Percentiles rank a stretch among this genome's conserved stretches.
These are phyloP conservation scores for Onchidella celtica DNA, from an alignment of 2,888 invertebrate species.

Conservation along the genomic window DNA sequence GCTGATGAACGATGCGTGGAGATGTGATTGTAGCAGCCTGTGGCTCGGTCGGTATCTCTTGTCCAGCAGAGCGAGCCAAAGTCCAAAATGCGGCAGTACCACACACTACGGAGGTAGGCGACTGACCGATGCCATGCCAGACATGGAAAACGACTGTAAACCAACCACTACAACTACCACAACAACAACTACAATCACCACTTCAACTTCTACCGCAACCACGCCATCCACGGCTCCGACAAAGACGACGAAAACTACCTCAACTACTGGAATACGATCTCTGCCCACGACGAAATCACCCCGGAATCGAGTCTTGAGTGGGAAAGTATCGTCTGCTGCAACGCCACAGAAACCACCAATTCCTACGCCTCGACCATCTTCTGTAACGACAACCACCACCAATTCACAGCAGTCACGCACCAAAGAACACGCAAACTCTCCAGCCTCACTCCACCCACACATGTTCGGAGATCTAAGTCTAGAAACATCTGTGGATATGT, in stretches of 20 bases:
- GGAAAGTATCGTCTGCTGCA: not conserved
- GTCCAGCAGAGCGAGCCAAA: not conserved
- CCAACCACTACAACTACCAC: conserved; percentile 55
- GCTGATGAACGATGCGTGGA: conserved; percentile 52
- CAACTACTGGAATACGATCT: not conserved
- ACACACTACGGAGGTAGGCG: conserved; percentile 51
- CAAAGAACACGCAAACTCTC: not conserved
- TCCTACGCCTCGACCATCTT: not conserved
- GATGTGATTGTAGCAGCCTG: conserved; percentile 63
- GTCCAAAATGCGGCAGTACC: conserved; percentile 57
- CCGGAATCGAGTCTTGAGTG: too few relatives aligned
- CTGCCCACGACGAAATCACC: not conserved
- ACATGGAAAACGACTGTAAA: conserved; percentile 53
- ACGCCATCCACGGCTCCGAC: conserved; percentile 21
- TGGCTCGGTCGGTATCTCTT: conserved; percentile 62
- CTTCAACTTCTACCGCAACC: conserved; percentile 26
- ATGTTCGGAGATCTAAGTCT: not conserved
- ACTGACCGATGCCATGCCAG: conserved; percentile 49
- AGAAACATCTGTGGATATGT: not conserved
- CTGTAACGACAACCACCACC: not conserved
- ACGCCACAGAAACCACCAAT: not conserved
- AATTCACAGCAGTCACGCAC: not conserved
- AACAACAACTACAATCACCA: conserved; percentile 51
- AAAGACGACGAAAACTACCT: not conserved
- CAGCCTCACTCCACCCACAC: not conserved